Percentiles rank a stretch among this genome's conserved stretches.
These are phyloP conservation scores for Ormia ochracea DNA, from an alignment of 2,888 invertebrate genomes.

Conservation along the genomic window DNA sequence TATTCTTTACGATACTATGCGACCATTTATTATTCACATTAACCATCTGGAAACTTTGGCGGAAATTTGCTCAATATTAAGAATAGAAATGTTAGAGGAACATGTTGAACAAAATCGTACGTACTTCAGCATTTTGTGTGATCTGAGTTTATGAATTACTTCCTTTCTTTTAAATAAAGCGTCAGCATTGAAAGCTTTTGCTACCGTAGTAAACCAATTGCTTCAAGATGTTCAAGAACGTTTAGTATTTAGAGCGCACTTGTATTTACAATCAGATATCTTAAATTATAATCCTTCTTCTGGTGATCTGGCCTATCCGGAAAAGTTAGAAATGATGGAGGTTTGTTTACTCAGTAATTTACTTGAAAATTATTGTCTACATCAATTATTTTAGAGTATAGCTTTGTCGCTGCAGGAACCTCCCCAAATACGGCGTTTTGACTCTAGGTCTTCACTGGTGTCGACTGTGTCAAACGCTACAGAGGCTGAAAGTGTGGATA, in stretches of 20 bases:
- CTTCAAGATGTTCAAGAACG: conserved; percentile 97
- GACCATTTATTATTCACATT: conserved; percentile 96
- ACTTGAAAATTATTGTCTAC: background rate
- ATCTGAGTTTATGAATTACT: background rate
- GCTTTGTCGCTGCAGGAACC: conserved; percentile 82
- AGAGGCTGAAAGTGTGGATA: conserved; percentile 82
- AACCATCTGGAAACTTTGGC: conserved; percentile 98
- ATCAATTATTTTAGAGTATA: conserved; percentile 78
- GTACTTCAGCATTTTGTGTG: conserved; percentile 66
- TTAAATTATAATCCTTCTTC: conserved; percentile 90
- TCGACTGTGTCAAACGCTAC: conserved; percentile 83
- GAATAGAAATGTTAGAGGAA: conserved; percentile 94
- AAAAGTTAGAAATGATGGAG: conserved; percentile 98
- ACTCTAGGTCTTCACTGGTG: conserved; percentile 83
- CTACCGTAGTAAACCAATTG: conserved; percentile 86
- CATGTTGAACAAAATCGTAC: conserved; percentile 90
- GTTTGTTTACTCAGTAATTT: conserved; percentile 73
- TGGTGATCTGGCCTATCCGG: conserved; percentile 98
- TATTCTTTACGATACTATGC: conserved; percentile 91
- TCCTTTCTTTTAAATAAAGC: conserved; percentile 72
- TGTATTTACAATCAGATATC: conserved; percentile 95
- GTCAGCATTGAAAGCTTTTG: conserved; percentile 85
- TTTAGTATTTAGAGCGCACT: conserved; percentile 94
- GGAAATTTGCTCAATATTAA: conserved; percentile 94
- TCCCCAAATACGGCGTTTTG: conserved; percentile 79